These are phyloP conservation scores for Trypoxylon attenuatum DNA, from an alignment of 2,888 invertebrate species.

Conservation along the genomic window DNA sequence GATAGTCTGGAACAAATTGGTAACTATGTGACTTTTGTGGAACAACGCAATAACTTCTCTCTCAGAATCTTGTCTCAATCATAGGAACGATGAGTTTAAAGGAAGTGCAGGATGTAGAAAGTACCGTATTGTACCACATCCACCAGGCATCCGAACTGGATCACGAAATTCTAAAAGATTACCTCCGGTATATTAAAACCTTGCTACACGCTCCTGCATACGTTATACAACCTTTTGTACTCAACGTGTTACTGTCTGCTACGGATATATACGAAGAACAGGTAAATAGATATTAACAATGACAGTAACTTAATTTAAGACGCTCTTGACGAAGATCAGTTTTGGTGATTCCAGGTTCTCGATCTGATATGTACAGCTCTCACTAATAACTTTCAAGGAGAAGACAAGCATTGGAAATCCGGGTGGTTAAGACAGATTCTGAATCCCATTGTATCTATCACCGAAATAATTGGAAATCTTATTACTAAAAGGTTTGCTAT, in stretches of 20 bases:
- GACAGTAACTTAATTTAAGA: no score
- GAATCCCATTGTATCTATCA: constrained; percentile 67
- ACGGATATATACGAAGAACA: constrained; percentile 76
- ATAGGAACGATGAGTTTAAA: constrained; percentile 58
- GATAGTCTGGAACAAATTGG: constrained; percentile 61
- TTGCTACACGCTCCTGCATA: constrained; percentile 78
- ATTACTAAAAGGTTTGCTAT: constrained; percentile 74
- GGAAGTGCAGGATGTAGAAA: constrained; percentile 78
- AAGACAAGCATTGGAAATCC: constrained; percentile 73
- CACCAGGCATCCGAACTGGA: constrained; percentile 74
- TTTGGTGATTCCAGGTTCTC: constrained; percentile 64
- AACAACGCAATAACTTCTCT: not conserved
- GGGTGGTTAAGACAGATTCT: constrained; percentile 78
- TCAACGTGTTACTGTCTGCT: constrained; percentile 78
- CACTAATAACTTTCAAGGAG: constrained; percentile 72
- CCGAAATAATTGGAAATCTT: constrained; percentile 73
- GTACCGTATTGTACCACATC: constrained; percentile 79
- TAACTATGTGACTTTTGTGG: constrained; percentile 25
- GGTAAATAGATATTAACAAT: no score
- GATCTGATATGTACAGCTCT: constrained; percentile 69
- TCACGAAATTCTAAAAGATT: constrained; percentile 74
- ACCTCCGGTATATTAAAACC: constrained; percentile 75
- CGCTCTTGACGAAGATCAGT: no score
- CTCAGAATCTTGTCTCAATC: not conserved
- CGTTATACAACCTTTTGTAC: constrained; percentile 79